Conservation (phyloP, 2,888 invertebrate species). For the Agrochola macilenta region DNA sequence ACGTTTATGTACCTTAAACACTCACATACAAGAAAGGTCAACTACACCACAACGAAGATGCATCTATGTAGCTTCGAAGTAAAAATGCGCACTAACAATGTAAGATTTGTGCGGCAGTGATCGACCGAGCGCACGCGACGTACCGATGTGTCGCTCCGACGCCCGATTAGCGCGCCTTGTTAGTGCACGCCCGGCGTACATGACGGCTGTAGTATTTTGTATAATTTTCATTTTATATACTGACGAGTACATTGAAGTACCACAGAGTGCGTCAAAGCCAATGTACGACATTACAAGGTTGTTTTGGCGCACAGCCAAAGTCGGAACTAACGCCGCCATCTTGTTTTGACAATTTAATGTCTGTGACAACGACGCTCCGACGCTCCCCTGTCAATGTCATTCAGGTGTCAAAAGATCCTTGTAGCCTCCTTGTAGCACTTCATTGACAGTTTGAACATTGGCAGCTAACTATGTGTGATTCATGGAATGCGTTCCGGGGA, state of each 20-base stretch:
- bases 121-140: conserved; percentile 71
- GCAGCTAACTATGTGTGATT: no score
- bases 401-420: neutral
- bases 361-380: no score
- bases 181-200: conserved; percentile 57
- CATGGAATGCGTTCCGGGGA: no score
- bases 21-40: conserved; percentile 22
- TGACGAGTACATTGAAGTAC: neutral
- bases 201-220: conserved; percentile 43
- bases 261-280: neutral
- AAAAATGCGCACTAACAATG: conserved; percentile 66
- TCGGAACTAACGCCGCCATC: neutral
- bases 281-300: no score
- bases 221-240: conserved; percentile 23
- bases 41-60: conserved; percentile 43
- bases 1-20: neutral
- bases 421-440: no score
- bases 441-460: no score
- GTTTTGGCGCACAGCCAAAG: neutral
- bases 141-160: conserved; percentile 60
- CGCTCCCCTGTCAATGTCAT: no score
- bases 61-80: conserved; percentile 51
- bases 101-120: conserved; percentile 68
- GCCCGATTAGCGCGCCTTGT: conserved; percentile 67
- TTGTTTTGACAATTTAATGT: neutral